Percentiles rank a stretch among this genome's conserved stretches.
phyloP scores from a whole-genome alignment of 2,113 vertebrate genomes.

The Guaruba guarouba region DNA sequence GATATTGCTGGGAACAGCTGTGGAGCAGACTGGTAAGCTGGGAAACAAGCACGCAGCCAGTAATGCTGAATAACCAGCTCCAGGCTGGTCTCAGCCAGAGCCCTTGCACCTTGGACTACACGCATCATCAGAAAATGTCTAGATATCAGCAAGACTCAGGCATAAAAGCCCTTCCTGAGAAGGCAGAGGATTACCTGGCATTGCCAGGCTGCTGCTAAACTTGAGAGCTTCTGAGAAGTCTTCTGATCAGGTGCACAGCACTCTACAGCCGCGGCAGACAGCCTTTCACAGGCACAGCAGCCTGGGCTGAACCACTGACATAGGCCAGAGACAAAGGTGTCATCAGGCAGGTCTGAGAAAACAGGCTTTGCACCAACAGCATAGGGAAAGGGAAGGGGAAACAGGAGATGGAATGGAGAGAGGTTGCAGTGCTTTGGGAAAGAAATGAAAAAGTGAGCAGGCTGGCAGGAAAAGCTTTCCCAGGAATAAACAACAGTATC shows the following conservation, averaged over 20 bases:
- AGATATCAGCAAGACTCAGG: not conserved
- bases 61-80: not conserved
- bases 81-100: not conserved
- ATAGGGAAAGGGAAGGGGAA: not conserved
- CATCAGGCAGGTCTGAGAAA: not conserved
- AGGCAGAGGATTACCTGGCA: not conserved
- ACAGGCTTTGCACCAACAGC: not conserved
- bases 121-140: not conserved
- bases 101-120: not conserved
- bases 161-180: not conserved
- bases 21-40: not conserved
- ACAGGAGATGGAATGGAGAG: not conserved
- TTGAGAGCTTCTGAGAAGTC: not conserved
- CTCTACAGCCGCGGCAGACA: not conserved
- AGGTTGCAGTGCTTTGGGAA: not conserved
- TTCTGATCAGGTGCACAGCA: not conserved
- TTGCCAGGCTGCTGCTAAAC: not conserved
- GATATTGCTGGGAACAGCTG: not conserved
- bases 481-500: not conserved
- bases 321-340: not conserved
- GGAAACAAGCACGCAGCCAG: not conserved
- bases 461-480: not conserved
- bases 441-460: not conserved
- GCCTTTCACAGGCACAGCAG: fast-evolving
- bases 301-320: not conserved